A percentile compares a stretch with the other conserved stretches of the same genome.
Conservation (phyloP, 2,888 invertebrate genomes). For the Melinaea marsaeus region DNA sequence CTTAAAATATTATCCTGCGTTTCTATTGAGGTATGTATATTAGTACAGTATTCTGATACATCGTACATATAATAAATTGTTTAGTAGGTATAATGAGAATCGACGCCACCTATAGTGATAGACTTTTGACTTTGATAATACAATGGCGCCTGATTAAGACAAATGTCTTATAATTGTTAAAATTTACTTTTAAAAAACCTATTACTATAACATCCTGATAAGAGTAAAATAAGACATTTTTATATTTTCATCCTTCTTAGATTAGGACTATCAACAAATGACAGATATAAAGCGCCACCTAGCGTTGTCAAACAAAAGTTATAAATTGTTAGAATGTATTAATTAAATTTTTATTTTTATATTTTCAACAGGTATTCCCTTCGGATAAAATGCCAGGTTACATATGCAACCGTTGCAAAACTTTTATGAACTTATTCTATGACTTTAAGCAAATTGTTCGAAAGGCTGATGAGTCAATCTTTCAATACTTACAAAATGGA, state of each 20-base stretch:
- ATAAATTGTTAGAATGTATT: constrained; percentile 1
- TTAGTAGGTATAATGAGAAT: constrained; percentile 16
- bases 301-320: constrained; percentile 22
- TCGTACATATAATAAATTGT: background rate
- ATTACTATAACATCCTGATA: background rate
- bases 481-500: constrained; percentile 82
- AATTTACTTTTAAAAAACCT: background rate
- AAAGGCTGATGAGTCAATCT: constrained; percentile 83
- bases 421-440: constrained; percentile 83
- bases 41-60: constrained; percentile 3
- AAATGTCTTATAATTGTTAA: constrained; percentile 13
- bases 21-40: constrained; percentile 82
- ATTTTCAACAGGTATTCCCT: constrained; percentile 71
- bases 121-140: constrained; percentile 26
- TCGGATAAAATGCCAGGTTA: constrained; percentile 86
- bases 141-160: constrained; percentile 29
- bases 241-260: background rate
- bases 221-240: background rate
- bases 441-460: constrained; percentile 87
- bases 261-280: constrained; percentile 5
- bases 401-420: constrained; percentile 83
- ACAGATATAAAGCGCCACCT: constrained; percentile 35
- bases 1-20: constrained; percentile 88
- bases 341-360: constrained; percentile 5
- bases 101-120: constrained; percentile 35